A percentile compares a stretch with the other conserved stretches of the same genome.
phyloP scores from a whole-genome alignment of 2,797 vertebrate genomes.

The Coluber constrictor region DNA sequence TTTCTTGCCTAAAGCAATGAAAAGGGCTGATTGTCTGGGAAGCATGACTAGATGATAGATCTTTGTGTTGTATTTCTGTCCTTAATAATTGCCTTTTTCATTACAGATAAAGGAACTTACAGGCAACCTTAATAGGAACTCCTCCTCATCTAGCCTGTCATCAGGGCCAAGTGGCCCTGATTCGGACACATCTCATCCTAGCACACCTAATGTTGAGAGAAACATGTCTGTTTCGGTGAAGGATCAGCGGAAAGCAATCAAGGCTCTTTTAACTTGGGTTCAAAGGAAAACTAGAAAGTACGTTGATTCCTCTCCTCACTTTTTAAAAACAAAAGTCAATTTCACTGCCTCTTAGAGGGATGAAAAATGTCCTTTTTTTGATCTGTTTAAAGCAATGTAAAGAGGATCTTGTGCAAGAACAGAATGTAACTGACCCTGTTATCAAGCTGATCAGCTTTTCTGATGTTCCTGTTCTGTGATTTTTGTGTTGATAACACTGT shows the following conservation, averaged over 20 bases:
- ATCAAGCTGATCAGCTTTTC: neutral
- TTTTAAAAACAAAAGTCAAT: neutral
- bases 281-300: constrained; percentile 94
- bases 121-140: constrained; percentile 91
- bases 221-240: constrained; percentile 72
- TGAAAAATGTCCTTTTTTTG: neutral
- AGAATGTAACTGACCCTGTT: neutral
- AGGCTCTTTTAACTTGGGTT: constrained; percentile 91
- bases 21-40: constrained; percentile 9
- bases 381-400: neutral
- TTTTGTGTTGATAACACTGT: neutral
- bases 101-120: constrained; percentile 94
- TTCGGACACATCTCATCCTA: constrained; percentile 82
- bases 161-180: constrained; percentile 89
- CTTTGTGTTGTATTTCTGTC: constrained; percentile 22
- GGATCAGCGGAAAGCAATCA: constrained; percentile 89
- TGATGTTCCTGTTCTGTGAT: neutral
- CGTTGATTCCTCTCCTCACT: constrained; percentile 47
- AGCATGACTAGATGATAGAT: constrained; percentile 12
- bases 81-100: constrained; percentile 23
- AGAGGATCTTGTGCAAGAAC: neutral
- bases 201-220: constrained; percentile 79
- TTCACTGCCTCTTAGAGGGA: neutral
- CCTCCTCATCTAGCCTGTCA: constrained; percentile 85
- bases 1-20: constrained; percentile 10